A percentile compares a stretch with the other conserved stretches of the same genome.
Evolutionary conservation across 1,140 invertebrate genomes (phyloP).

Genomic region (Steinernema khuongi): DNA sequence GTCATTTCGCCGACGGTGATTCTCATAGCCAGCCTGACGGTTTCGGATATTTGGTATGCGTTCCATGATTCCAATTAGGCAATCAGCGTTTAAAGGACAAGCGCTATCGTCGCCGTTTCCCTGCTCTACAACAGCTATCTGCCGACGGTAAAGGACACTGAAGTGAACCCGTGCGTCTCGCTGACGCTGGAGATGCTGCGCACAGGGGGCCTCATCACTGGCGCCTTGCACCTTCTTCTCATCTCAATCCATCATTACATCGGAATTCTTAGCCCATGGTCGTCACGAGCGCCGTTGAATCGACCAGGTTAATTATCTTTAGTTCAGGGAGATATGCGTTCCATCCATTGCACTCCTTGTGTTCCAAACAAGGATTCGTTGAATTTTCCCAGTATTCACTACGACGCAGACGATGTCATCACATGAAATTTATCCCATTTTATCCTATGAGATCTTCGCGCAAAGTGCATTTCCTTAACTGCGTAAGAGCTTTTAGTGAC

Average conservation of each 20-base stretch:
- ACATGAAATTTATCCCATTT: no score
- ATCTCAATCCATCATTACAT: conserved; percentile 47
- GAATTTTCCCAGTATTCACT: no score
- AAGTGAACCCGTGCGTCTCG: conserved; percentile 44
- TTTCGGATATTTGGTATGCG: conserved; percentile 44
- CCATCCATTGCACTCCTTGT: neutral
- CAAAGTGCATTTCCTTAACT: no score
- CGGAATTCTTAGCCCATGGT: conserved; percentile 36
- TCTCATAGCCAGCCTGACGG: conserved; percentile 39
- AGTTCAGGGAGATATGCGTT: neutral
- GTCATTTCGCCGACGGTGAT: conserved; percentile 45
- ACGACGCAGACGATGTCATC: no score
- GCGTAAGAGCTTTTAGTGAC: no score
- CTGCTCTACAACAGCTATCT: conserved; percentile 49
- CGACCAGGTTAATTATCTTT: neutral
- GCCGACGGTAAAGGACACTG: conserved; percentile 39
- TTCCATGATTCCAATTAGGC: neutral
- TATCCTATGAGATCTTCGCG: no score
- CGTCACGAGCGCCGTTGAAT: neutral
- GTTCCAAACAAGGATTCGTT: no score
- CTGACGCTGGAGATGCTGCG: conserved; percentile 45
- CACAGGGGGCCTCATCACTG: conserved; percentile 43
- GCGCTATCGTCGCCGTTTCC: conserved; percentile 41
- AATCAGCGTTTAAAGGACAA: conserved; percentile 20
- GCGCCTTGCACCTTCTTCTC: conserved; percentile 44